Percentiles rank a stretch among this genome's conserved stretches.
These are phyloP conservation scores for rat (Rattus norvegicus) DNA, from an alignment of 2,113 vertebrate genomes.

Conservation along the genomic window GRCr8 NC_086034.1:27710001-27710500, in stretches of 20 bases:
- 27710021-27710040: not conserved
- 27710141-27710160: not conserved
- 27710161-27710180: constrained; percentile 30
- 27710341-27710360: not conserved
- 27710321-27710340: not conserved
- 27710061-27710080: not conserved
- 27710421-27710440: not conserved
- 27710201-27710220: constrained; percentile 17
- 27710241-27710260: not conserved
- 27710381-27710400: not conserved
- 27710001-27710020: not conserved
- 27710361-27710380: not conserved
- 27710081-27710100: not conserved
- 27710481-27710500: not conserved
- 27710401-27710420: not conserved
- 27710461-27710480: not conserved
- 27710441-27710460: not conserved
- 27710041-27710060: not conserved
- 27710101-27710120: not conserved
- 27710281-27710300: not conserved
- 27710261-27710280: too few species aligned
- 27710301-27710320: not conserved
- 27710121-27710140: not conserved
- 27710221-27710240: not conserved
- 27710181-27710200: not conserved